Percentiles rank a stretch among this genome's conserved stretches.
Evolutionary conservation across 2,888 invertebrate species (phyloP).

Genomic region (Parnassius mnemosyne): DNA sequence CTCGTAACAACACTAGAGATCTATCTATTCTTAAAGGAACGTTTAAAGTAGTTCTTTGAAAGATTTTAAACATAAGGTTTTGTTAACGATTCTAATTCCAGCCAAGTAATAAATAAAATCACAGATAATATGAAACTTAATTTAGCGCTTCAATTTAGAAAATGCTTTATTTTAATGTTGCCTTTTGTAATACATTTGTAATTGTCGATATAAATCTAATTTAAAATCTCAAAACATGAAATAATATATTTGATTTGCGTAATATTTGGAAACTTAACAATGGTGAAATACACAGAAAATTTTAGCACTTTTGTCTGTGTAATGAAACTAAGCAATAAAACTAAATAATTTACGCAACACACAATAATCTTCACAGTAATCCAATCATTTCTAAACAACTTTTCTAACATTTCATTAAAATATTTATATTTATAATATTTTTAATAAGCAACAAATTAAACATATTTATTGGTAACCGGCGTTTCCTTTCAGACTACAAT

Average conservation of each 20-base stretch:
- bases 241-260: slow-evolving; percentile 59
- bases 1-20: slow-evolving; percentile 73
- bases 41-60: slow-evolving; percentile 71
- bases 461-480: slow-evolving; percentile 79
- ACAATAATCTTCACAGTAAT: slow-evolving; percentile 52
- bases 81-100: slow-evolving; percentile 46
- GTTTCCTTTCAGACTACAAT: slow-evolving; percentile 78
- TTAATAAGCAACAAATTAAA: slow-evolving; percentile 80
- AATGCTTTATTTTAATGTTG: slow-evolving; percentile 31
- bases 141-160: slow-evolving; percentile 61
- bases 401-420: slow-evolving; percentile 73
- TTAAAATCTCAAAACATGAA: slow-evolving; percentile 60
- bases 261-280: slow-evolving; percentile 76
- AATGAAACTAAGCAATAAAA: slow-evolving; percentile 51
- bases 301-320: slow-evolving; percentile 33
- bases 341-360: slow-evolving; percentile 72
- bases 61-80: slow-evolving; percentile 36
- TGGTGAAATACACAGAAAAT: slow-evolving; percentile 32
- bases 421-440: slow-evolving; percentile 68
- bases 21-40: slow-evolving; percentile 78
- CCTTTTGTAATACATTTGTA: slow-evolving; percentile 5
- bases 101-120: slow-evolving; percentile 77
- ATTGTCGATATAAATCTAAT: slow-evolving; percentile 49
- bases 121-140: slow-evolving; percentile 71
- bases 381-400: slow-evolving; percentile 64